Base-by-base conservation (phyloP, 2,888 invertebrate genomes). In the Eupithecia subfuscata region DNA sequence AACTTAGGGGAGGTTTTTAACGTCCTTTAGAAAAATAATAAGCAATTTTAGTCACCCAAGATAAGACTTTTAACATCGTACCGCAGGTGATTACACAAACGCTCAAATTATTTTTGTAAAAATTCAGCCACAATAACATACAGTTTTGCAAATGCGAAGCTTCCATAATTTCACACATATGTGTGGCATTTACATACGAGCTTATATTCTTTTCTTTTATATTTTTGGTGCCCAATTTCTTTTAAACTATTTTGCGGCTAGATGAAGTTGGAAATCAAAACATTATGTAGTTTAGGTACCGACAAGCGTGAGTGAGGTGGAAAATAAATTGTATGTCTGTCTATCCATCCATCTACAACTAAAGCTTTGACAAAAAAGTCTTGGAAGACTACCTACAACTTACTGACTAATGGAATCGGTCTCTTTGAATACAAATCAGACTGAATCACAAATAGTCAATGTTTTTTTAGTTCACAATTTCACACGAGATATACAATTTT, bases 131-230 rank as follows among this genome's bases (percentile, higher is more conserved):
- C 18, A 34, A 34, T 18, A 30, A 34, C 64, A 18, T 14, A 34
- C 18, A 64, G 34, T 64, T 64, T 64, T 18, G 16, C 18, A 64
- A 64, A 64, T 34, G 64, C 64, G 34, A 34, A 8, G 64, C 34
- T 34, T 64, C 9, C 30, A 30, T 34, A 64, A 64, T 64, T 64
- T 34, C 22, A 64, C 64, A 64, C 18, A 64, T 22, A 60, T 34
- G 18, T 63, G 14, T 64, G 34, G 34, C 64, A 64, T 64, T 64
- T 34, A 34, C 18, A 18, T 64, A 8, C 30, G 34, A 64, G 64
- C 64, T 34, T 34, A 64, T 64, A 64, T 64, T 64, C 16, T 64
- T 64, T 67, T 67, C 67, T 43, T 67, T 67, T 43, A 12, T 64
- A 64, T 64, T 64, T n/a, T 7, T 34, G 18, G 64, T 34, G 30